Evolutionary conservation across 2,888 invertebrate species (phyloP), one percentile per base, ranked within the genome.

Genomic region (Aproaerema taeniolella): DNA sequence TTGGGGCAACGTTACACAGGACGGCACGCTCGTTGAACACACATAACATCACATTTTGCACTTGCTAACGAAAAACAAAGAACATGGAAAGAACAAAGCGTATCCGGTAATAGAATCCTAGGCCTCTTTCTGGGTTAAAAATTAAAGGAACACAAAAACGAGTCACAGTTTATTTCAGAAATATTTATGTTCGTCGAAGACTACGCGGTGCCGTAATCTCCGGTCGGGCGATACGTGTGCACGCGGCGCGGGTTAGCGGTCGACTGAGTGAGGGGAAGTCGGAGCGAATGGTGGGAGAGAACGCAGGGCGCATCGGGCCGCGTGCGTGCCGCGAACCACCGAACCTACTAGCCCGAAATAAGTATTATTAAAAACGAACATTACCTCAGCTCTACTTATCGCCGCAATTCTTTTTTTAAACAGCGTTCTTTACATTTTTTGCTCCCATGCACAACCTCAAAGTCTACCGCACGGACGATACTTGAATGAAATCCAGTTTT

Each of bases 11-110:
- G 80, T 81, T 76, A 74, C 82, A 82, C 80, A 71, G 72, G 69
- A 66, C 68, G 67, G 71, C 49, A 70, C 72, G 76, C 69, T 78
- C 55, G 67, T 65, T 72, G 67, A 71, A 52, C 83, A 83, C 75
- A 77, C 77, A 81, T 65, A 77, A 78, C 74, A 78, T 85, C 85
- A 86, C 85, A 83, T 83, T 82, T 83, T 79, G 78, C 83, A 83
- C 83, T 77, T 65, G 64, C 61, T 60, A 61, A 68, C 64, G 61
- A 62, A 65, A 69, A 78, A 74, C 70, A 72, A 73, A 65, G 60
- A 65, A 63, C 48, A 49, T 45, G 50, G 47, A 58, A 58, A 55
- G 64, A 67, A 65, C 65, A 60, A 59, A 65, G 55, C 61, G 58
- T 52, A 74, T 77, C 67, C 74, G 69, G 71, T 69, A 64, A 52